phyloP scores from a whole-genome alignment of 2,113 vertebrate species.

The Apodemus sylvaticus region DNA sequence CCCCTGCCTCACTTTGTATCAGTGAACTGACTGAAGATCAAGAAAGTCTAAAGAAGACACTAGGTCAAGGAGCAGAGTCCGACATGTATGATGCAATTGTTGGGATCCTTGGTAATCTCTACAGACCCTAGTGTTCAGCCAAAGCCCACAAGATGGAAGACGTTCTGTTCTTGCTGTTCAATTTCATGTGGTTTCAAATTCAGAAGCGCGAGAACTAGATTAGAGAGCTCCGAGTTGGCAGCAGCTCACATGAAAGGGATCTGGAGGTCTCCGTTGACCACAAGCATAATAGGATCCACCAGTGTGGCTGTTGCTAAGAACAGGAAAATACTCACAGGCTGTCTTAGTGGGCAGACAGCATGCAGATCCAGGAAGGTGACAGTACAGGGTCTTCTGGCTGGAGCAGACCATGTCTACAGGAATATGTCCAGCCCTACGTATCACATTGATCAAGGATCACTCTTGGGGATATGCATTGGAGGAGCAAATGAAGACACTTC shows the following conservation, averaged over 20 bases:
- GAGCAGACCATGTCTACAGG: neutral
- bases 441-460: neutral
- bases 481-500: neutral
- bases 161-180: conserved; percentile 54
- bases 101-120: neutral
- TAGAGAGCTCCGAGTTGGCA: conserved; percentile 68
- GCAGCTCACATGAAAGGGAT: conserved; percentile 71
- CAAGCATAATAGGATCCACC: conserved; percentile 75
- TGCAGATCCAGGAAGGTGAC: conserved; percentile 59
- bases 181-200: conserved; percentile 76
- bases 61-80: neutral
- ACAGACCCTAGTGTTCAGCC: conserved; percentile 12
- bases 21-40: neutral
- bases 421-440: neutral
- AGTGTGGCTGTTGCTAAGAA: conserved; percentile 66
- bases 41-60: neutral
- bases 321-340: neutral
- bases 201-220: conserved; percentile 73
- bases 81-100: neutral
- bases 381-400: neutral
- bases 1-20: neutral
- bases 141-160: conserved; percentile 71
- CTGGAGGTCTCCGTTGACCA: conserved; percentile 65
- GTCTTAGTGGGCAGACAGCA: conserved; percentile 44
- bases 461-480: rapidly evolving